Conservation (phyloP, 2,888 invertebrate genomes). For the Gryllus longicercus region DNA sequence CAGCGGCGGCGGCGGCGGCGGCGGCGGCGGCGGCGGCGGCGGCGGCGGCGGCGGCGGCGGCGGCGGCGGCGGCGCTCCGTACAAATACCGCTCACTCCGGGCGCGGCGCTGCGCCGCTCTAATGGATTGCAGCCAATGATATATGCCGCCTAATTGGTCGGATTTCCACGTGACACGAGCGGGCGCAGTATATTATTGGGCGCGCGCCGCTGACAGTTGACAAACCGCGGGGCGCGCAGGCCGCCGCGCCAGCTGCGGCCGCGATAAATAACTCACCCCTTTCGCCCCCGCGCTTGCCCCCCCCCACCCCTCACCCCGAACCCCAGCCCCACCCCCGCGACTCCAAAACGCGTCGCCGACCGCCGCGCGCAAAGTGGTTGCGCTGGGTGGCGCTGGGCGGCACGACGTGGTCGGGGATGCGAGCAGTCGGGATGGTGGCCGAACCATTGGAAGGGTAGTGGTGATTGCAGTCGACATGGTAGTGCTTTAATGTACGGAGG, state of each 20-base stretch:
- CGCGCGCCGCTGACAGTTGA: constrained; percentile 7
- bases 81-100: background rate
- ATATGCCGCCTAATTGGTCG: constrained; percentile 17
- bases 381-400: no score
- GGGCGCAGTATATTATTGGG: constrained; percentile 1
- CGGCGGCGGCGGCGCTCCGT: background rate
- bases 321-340: background rate
- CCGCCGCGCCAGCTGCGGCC: constrained; percentile 9
- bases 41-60: background rate
- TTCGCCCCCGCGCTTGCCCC: background rate
- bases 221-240: constrained; percentile 17
- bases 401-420: no score
- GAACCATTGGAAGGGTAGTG: no score
- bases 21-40: background rate
- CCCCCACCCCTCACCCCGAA: background rate
- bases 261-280: constrained; percentile 17
- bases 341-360: no score
- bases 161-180: constrained; percentile 8
- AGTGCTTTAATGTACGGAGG: no score
- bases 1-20: background rate
- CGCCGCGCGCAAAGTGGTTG: no score
- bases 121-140: constrained; percentile 17
- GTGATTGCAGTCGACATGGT: no score
- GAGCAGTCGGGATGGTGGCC: no score
- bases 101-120: background rate